Evolutionary conservation across 2,113 vertebrate species (phyloP).

Genomic region (Furnarius figulus): DNA sequence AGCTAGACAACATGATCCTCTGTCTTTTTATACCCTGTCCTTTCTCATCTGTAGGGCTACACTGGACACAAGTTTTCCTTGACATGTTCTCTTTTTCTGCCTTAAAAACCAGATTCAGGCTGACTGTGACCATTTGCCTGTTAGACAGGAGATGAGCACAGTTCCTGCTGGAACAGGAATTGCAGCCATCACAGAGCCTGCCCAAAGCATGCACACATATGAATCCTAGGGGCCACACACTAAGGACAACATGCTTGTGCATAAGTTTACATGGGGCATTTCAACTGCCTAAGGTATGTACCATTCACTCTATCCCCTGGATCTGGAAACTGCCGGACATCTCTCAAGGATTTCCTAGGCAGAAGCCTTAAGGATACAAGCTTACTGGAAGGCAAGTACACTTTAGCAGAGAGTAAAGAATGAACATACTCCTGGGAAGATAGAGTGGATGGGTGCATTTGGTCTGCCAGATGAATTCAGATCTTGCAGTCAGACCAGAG

Average conservation of each 20-base stretch:
- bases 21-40: not conserved
- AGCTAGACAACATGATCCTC: not conserved
- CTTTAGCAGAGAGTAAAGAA: not conserved
- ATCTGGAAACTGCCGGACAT: not conserved
- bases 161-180: not conserved
- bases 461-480: not conserved
- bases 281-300: not conserved
- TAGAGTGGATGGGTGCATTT: not conserved
- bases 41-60: not conserved
- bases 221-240: not conserved
- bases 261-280: not conserved
- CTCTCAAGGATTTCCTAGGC: not conserved
- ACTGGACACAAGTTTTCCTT: not conserved
- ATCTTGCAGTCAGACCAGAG: not conserved
- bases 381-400: not conserved
- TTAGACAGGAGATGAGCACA: rapidly evolving
- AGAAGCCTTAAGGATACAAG: not conserved
- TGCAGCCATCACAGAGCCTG: not conserved
- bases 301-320: not conserved
- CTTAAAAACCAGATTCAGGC: not conserved
- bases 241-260: rapidly evolving
- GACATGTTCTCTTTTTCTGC: not conserved
- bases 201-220: not conserved
- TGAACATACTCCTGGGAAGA: rapidly evolving
- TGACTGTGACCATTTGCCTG: not conserved